Base-by-base conservation (phyloP, 2,797 vertebrate genomes). In the Coendou prehensilis region DNA sequence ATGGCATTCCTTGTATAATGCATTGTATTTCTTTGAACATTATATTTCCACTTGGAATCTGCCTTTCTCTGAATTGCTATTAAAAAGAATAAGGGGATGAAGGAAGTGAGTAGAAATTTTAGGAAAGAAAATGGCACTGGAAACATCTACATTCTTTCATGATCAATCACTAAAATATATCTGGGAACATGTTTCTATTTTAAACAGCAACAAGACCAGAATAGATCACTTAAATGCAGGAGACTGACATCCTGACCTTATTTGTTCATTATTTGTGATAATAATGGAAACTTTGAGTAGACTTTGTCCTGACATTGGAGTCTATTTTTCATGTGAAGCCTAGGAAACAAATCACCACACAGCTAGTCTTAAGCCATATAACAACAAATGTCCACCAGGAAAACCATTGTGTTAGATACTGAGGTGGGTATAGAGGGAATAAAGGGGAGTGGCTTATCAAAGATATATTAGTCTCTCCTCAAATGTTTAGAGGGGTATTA, bases 251-350 rank as follows among this genome's bases (percentile, higher is more conserved):
- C 63, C 79, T 94, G 94, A 94, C 75, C 93, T 76, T 96, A 78
- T 88, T 95, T 92, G 67, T 71, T 91, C 94, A 93, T 87, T 96
- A 97, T 95, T 93, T 93, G 69, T 82, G 91, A 87, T 96, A 97
- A 96, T 91, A 93, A 71, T 96, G 94, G 97, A 97, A 97, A 97
- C 87, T 97, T 69, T 94, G 93, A 97, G 84, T 84, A 88, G 78
- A 91, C 73, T 91, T 78, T 83, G 59, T 97, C 96, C 96, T 85
- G 87, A 85, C 50, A 59, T 13, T n/a, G 86, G 45, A 96, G 45
- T 96, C 96, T 85, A 80, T 96, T 97, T 93, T 94, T 88, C 88
- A 80, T 47, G 76, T 3, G 28, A 95, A 91, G 18, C 28, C 57
- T 85, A 88, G 88, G n/a, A 91, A 78, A 89, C 63, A 94, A 91